Percentiles rank a stretch among this genome's conserved stretches.
These are phyloP conservation scores for Mus spretus DNA, from an alignment of 2,797 vertebrate species.

Conservation along the genomic window DNA sequence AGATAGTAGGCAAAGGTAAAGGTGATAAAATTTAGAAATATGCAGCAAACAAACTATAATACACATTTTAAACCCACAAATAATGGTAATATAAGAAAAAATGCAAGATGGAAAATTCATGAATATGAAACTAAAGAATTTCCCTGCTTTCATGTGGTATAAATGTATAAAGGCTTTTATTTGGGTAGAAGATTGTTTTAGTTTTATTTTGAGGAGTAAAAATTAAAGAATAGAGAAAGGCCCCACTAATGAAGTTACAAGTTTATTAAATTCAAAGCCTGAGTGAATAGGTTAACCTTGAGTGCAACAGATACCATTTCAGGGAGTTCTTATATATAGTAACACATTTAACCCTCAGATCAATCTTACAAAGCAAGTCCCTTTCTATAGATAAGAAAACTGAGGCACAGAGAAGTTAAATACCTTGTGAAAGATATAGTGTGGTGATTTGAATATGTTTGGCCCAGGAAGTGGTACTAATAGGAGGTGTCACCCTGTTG, in stretches of 20 bases:
- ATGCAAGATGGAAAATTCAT: conserved; percentile 55
- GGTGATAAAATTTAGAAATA: conserved; percentile 63
- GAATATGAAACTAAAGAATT: conserved; percentile 57
- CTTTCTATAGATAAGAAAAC: conserved; percentile 64
- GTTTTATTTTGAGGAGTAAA: conserved; percentile 20
- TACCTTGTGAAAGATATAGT: conserved; percentile 62
- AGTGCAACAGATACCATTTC: conserved; percentile 45
- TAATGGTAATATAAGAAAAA: conserved; percentile 61
- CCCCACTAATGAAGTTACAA: conserved; percentile 47
- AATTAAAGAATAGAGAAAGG: conserved; percentile 40
- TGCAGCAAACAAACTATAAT: conserved; percentile 45
- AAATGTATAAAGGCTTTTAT: conserved; percentile 7
- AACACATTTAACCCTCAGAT: conserved; percentile 58
- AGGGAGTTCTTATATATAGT: conserved; percentile 59
- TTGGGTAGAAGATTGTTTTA: not conserved
- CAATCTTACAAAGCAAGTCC: conserved; percentile 58
- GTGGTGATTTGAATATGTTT: not conserved
- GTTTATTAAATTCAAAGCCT: conserved; percentile 57
- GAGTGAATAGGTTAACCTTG: conserved; percentile 42
- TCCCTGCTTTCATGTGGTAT: conserved; percentile 9
- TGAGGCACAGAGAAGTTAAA: conserved; percentile 69
- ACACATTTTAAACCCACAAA: conserved; percentile 65
- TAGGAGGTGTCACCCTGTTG: not conserved
- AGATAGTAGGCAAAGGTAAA: conserved; percentile 55
- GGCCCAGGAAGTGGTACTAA: not conserved